Evolutionary conservation across 2,113 vertebrate species (phyloP).

Genomic region (Trematocara macrostoma): DNA sequence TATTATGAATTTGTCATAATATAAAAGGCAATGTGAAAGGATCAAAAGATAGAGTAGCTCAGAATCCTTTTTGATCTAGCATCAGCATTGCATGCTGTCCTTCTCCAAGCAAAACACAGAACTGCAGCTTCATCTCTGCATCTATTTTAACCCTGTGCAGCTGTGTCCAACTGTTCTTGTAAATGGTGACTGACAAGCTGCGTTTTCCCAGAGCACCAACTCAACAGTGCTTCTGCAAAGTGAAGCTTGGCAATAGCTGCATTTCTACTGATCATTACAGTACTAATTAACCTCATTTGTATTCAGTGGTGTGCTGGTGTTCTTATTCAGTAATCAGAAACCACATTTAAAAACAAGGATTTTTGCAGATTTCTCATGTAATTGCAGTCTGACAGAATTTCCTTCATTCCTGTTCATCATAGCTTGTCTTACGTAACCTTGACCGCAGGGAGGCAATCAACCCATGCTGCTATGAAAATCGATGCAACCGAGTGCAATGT

Average conservation of each 20-base stretch:
- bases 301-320: neutral
- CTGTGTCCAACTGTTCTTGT: neutral
- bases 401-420: slow-evolving; percentile 16
- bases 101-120: neutral
- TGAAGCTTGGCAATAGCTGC: neutral
- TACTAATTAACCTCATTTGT: neutral
- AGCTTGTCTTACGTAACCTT: slow-evolving; percentile 33
- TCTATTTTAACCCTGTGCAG: neutral
- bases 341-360: neutral
- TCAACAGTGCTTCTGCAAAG: neutral
- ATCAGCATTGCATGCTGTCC: neutral
- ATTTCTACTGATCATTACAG: neutral
- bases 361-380: neutral
- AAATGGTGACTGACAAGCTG: neutral
- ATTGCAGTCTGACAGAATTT: neutral
- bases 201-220: neutral
- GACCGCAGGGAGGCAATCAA: slow-evolving; percentile 24
- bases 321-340: neutral
- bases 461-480: neutral
- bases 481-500: slow-evolving; percentile 24
- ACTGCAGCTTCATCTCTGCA: neutral
- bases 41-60: neutral
- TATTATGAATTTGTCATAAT: neutral
- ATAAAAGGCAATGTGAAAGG: neutral
- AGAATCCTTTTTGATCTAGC: neutral